Conservation (phyloP, 2,797 vertebrate species). For the Liparis tanakae region DNA sequence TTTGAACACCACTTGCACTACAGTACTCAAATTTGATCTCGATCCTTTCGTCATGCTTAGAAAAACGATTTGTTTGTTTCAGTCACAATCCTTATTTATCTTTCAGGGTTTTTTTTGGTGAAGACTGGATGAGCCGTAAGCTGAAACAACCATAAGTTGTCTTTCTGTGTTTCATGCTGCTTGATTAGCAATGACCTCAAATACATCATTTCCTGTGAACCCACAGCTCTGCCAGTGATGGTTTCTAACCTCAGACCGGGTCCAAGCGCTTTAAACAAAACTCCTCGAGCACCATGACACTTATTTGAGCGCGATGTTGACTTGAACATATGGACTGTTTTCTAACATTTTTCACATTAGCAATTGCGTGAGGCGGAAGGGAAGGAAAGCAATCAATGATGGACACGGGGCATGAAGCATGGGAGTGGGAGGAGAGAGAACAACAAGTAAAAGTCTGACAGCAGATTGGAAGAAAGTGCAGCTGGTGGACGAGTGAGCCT, state of each 20-base stretch:
- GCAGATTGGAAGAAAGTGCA: constrained; percentile 74
- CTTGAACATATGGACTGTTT: constrained; percentile 60
- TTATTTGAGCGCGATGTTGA: constrained; percentile 69
- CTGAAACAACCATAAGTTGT: constrained; percentile 1
- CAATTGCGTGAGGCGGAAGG: constrained; percentile 59
- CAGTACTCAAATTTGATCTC: no score
- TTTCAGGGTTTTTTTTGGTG: no score
- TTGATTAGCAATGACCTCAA: constrained; percentile 33
- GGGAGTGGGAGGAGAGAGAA: constrained; percentile 68
- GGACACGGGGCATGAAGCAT: constrained; percentile 63
- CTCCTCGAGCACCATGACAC: constrained; percentile 11
- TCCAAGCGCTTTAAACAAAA: not conserved
- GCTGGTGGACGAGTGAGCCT: constrained; percentile 69
- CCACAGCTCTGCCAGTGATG: constrained; percentile 22
- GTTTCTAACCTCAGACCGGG: constrained; percentile 38
- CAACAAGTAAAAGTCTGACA: constrained; percentile 70
- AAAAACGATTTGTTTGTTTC: not conserved
- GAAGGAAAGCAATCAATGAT: constrained; percentile 63
- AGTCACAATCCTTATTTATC: no score
- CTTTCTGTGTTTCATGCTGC: constrained; percentile 19
- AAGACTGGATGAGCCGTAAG: not conserved
- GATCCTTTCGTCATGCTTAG: not conserved
- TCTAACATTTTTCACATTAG: constrained; percentile 60
- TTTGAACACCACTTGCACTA: not conserved
- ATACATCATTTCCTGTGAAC: constrained; percentile 40